Evolutionary conservation across 1,140 invertebrate species (phyloP), one percentile per base, ranked within the genome.

Genomic region (Whitmania pigra): DNA sequence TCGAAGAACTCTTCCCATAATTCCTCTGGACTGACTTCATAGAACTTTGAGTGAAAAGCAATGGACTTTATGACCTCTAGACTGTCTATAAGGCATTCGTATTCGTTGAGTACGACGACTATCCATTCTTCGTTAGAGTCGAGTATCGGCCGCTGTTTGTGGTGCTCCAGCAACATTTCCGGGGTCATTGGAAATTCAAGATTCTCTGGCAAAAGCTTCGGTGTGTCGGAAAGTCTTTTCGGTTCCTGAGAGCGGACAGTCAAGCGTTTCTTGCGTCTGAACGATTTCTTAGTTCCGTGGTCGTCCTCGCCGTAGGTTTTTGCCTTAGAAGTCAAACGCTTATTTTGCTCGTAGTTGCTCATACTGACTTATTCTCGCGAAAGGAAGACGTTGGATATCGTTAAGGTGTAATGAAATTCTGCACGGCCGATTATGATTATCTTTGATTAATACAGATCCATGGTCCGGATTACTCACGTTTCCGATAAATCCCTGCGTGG

Each of bases 1-100:
- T 73, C 60, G n/a, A 77, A 67, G 63, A 77, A 75, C 68, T 75
- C 68, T 49, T 75, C 73, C 70, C 70, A 71, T 22, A 74, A 66
- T 31, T 74, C 73, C 11, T 66, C 57, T 11, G 73, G 73, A 29
- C 71, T 69, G 40, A 74, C 70, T 69, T 74, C 73, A 53, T 72
- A 74, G 73, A 74, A 74, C 71, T 74, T 74, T 31, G 73, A 74
- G 71, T 74, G 73, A 22, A 68, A 71, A 29, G 73, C 73, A 25
- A 74, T 74, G 60, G 72, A 43, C 27, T 69, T 66, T 54, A 74
- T 67, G 70, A 74, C 54, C 27, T 74, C 60, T 6, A 72, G 40
- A 31, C 60, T 72, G 57, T 74, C 73, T 13, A 74, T 49, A 43
- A 74, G 71, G 22, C 73, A 74, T 53, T 74, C 73, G 71, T 72